A percentile compares a stretch with the other conserved stretches of the same genome.
phyloP scores from a whole-genome alignment of 2,888 invertebrate species.

The Eledona agricola region DNA sequence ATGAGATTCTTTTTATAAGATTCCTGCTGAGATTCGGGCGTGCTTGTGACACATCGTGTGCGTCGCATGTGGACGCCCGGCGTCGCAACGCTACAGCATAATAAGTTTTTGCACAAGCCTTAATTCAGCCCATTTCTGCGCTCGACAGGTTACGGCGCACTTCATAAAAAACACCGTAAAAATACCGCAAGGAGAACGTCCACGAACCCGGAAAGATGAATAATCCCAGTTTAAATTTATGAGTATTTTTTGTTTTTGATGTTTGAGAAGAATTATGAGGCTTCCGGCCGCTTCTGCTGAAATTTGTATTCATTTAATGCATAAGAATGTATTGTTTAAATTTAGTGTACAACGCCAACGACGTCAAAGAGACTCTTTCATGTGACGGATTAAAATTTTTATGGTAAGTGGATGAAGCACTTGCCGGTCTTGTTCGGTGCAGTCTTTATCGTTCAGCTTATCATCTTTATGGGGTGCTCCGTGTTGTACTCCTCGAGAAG shows the following conservation, averaged over 20 bases:
- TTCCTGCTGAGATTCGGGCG: constrained; percentile 1
- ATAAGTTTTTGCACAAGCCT: constrained; percentile 45
- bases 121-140: constrained; percentile 44
- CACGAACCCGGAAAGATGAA: constrained; percentile 30
- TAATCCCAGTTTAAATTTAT: constrained; percentile 24
- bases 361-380: too few relatives aligned
- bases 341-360: constrained; percentile 13
- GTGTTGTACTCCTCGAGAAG: constrained; percentile 24
- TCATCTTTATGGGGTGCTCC: constrained; percentile 25
- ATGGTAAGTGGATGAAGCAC: constrained; percentile 18
- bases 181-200: constrained; percentile 26
- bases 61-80: constrained; percentile 34
- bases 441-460: constrained; percentile 27
- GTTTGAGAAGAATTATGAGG: constrained; percentile 12
- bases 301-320: constrained; percentile 33
- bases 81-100: constrained; percentile 38
- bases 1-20: constrained; percentile 10
- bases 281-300: neutral
- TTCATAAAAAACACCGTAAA: constrained; percentile 26
- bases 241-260: constrained; percentile 27
- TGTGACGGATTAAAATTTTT: constrained; percentile 22
- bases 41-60: constrained; percentile 27
- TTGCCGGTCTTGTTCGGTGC: constrained; percentile 23
- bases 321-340: constrained; percentile 25
- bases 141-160: constrained; percentile 41